Evolutionary conservation across 2,113 vertebrate species (phyloP).

Genomic region (Pelmatolapia mariae): DNA sequence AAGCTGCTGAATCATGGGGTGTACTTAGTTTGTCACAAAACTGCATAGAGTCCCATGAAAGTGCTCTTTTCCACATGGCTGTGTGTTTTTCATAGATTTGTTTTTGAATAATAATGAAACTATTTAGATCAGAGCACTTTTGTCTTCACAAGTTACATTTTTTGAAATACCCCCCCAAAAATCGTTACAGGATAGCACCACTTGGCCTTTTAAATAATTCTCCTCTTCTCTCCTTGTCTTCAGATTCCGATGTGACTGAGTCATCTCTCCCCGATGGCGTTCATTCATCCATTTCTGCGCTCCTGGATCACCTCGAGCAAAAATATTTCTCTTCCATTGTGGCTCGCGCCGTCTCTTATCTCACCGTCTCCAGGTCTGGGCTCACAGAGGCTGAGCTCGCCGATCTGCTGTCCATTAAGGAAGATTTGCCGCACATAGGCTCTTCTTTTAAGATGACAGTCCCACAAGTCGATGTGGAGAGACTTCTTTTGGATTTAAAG

Average conservation of each 20-base stretch:
- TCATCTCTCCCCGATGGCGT: slow-evolving; percentile 54
- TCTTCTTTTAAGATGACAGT: slow-evolving; percentile 31
- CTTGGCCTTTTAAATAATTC: neutral
- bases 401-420: slow-evolving; percentile 66
- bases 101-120: neutral
- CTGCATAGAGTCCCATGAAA: neutral
- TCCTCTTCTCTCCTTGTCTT: neutral
- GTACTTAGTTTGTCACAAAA: neutral
- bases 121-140: neutral
- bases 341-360: slow-evolving; percentile 53
- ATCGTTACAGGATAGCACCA: neutral
- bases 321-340: slow-evolving; percentile 61
- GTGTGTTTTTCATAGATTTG: neutral
- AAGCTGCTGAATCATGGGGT: neutral
- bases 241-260: slow-evolving; percentile 66
- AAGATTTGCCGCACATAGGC: neutral
- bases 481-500: slow-evolving; percentile 66
- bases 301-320: slow-evolving; percentile 67
- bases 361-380: slow-evolving; percentile 68
- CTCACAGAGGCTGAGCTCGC: slow-evolving; percentile 69
- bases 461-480: slow-evolving; percentile 62
- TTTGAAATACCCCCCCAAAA: neutral
- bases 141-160: neutral
- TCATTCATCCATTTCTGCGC: slow-evolving; percentile 57
- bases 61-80: neutral